Evolutionary conservation across 2,888 invertebrate genomes (phyloP), one percentile per base, ranked within the genome.

Genomic region (Eudasyphora cyanicolor): DNA sequence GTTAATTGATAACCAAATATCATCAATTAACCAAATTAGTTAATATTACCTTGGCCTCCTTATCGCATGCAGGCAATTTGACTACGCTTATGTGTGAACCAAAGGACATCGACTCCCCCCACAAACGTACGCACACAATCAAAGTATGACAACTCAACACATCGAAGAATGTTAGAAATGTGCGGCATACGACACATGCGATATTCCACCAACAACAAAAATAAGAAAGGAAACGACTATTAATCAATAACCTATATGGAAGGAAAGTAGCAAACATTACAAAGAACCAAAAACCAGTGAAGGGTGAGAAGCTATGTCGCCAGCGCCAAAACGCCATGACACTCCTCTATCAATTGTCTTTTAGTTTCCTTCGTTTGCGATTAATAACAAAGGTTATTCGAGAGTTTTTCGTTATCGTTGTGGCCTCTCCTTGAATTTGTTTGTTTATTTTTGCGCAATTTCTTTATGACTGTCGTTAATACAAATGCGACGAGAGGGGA

Each of bases 221-320:
- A 60, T 14, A 49, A 57, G 19, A 24, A 69, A 79, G 57, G 21
- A 19, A 71, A 49, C 79, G 51, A 77, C n/a, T n/a, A n/a, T 80
- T 80, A 80, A 83, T 83, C 83, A 83, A 83, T 83, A 83, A 83
- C 51, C 42, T n/a, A 45, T 21, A 38, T 14, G n/a, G 17, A 60
- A 54, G 27, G 10, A 2, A n/a, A 27, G 27, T 8, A 57, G 24
- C 27, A 57, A 24, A 24, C 14, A 24, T 57, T 27, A 10, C 57
- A 4, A 57, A 62, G 42, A 21, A 81, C 8, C 42, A 79, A 51
- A 79, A 51, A 51, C 45, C 10, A 38, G 45, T 45, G 45, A 8
- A 57, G n/a, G 21, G 60, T 69, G 49, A 32, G 42, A 32, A 76
- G 42, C 57, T 67, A 29, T 64, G 17, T 73, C 45, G 21, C 27